A percentile compares a stretch with the other conserved stretches of the same genome.
Conservation (phyloP, 2,113 vertebrate species). For the Rattus norvegicus region DNA sequence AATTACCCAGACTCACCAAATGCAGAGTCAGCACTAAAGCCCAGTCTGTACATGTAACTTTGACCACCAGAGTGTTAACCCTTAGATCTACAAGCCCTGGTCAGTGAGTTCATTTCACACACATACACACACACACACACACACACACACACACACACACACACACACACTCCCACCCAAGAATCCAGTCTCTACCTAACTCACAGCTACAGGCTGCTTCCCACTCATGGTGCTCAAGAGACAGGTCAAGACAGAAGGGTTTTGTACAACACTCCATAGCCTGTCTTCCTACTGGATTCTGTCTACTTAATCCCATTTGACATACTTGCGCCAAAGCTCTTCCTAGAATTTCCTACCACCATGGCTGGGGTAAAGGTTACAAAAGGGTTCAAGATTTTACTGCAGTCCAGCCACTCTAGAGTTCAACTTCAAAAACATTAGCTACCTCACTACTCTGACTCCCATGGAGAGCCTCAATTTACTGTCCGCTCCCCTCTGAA, state of each 20-base stretch:
- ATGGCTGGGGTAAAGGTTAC: neutral
- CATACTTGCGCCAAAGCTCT: neutral
- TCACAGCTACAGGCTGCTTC: neutral
- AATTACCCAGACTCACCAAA: neutral
- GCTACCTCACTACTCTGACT: neutral
- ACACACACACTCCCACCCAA: neutral
- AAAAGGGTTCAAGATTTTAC: neutral
- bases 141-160: neutral
- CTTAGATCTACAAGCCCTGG: neutral
- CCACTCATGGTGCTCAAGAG: neutral
- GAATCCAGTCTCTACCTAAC: conserved; percentile 3
- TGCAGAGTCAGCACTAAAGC: neutral
- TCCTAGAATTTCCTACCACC: neutral
- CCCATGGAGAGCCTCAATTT: neutral
- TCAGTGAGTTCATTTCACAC: neutral
- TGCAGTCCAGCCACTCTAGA: neutral
- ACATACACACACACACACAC: neutral
- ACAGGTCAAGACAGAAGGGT: neutral
- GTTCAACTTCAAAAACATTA: neutral
- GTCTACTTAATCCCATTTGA: neutral
- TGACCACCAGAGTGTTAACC: neutral
- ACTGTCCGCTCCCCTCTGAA: neutral
- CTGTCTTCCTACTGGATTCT: neutral
- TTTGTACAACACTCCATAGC: neutral
- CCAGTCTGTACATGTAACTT: neutral